Percentiles rank a stretch among this genome's conserved stretches.
These are phyloP conservation scores for Tortrix viridana DNA, from an alignment of 2,888 invertebrate species.

Conservation along the genomic window DNA sequence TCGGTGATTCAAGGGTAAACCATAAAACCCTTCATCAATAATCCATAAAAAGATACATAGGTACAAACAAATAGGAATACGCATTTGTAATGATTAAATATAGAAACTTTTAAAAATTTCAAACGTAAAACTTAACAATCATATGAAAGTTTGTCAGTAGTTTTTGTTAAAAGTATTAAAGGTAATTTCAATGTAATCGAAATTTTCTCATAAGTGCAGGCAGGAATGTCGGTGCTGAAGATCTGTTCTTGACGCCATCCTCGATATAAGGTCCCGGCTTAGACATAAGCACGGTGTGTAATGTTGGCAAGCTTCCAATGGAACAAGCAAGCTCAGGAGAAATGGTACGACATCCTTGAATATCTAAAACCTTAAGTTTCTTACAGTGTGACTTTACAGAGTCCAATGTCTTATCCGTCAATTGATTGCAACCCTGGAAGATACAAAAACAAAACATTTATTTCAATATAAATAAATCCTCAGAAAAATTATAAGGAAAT, in stretches of 20 bases:
- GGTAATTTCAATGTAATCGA: slow-evolving; percentile 66
- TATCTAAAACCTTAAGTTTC: slow-evolving; percentile 83
- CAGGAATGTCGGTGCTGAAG: slow-evolving; percentile 69
- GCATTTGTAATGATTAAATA: too few relatives aligned
- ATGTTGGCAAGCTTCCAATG: slow-evolving; percentile 64
- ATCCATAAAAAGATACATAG: too few relatives aligned
- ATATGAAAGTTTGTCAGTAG: slow-evolving; percentile 3
- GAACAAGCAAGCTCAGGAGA: slow-evolving; percentile 74
- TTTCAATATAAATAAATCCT: too few relatives aligned
- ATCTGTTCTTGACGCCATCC: slow-evolving; percentile 67
- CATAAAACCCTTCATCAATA: too few relatives aligned
- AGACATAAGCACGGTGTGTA: slow-evolving; percentile 77
- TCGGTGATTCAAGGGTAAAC: too few relatives aligned
- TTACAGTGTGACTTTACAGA: slow-evolving; percentile 77
- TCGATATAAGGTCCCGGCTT: slow-evolving; percentile 76
- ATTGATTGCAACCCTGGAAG: slow-evolving; percentile 84
- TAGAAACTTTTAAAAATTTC: neutral
- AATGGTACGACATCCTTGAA: slow-evolving; percentile 81
- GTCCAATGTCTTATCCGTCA: slow-evolving; percentile 84
- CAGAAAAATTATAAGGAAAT: neutral
- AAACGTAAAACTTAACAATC: neutral
- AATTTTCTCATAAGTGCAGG: slow-evolving; percentile 72
- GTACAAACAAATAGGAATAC: too few relatives aligned
- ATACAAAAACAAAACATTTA: slow-evolving; percentile 6
- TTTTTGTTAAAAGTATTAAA: slow-evolving; percentile 41